Base-by-base conservation (phyloP, 37 sponge, comb jelly and placozoan genomes). In the Agelas oroides region DNA sequence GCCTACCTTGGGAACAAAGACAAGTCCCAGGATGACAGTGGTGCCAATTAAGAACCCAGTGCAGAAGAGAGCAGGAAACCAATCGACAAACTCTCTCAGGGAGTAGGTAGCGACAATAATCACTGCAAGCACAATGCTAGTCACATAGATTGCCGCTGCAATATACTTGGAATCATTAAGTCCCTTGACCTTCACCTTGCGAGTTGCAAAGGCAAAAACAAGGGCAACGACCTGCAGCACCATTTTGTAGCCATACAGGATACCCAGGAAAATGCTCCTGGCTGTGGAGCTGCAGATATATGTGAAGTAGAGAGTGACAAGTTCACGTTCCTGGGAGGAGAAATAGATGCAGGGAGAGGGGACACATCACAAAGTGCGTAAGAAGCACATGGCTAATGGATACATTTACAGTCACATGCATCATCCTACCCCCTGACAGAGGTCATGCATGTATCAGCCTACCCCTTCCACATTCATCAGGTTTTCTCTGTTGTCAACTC, bases 81-180 rank as follows among this genome's bases (percentile, higher is more conserved):
- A 12, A 73, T 73, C 39, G 24, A 73, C 75, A 40, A 23, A 73
- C 2, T 73, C n/a, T 24, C 39, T 73, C 24, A 73, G 53, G 19
- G 53, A 35, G 23, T 53, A 24, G 24, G 54, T 21, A 19, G 53
- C 53, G n/a, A 73, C 23, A 12, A 73, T 73, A 5, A 3, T 73
- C 2, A 39, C 53, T 46, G 53, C 52, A 52, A 35, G 13, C 5
- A 73, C n/a, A 40, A 73, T 35, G 36, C 75, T 73, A 3, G 75
- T 73, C 21, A 73, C 52, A 28, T 73, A 73, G 53, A 40, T 73
- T 1, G 28, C 52, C 19, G 75, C 75, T 52, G 75, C 75, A 52
- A 73, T 41, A 73, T 46, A 73, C 54, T 21, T 35, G 21, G 75
- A 37, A 36, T 73, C 75, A 13, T 73, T 40, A 31, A 73, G 54